Conservation (phyloP, 1,140 invertebrate genomes). For the Carcinoscorpius rotundicauda region DNA sequence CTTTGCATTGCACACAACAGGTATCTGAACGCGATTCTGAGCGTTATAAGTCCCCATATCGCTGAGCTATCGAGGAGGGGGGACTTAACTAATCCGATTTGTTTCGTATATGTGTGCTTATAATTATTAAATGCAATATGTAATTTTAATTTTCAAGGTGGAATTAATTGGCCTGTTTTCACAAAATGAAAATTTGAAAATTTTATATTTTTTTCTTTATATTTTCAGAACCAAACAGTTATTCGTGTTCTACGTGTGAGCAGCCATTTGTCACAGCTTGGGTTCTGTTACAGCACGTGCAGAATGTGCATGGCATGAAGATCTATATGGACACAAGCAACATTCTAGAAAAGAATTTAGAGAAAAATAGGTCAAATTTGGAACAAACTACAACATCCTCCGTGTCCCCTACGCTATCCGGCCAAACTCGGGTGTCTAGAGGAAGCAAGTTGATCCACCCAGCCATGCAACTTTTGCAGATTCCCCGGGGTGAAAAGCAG, state of each 20-base stretch:
- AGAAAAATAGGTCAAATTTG: too few relatives aligned
- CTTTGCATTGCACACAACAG: too few relatives aligned
- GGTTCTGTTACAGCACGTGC: slow-evolving; percentile 86
- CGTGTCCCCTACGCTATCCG: background rate
- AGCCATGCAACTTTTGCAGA: slow-evolving; percentile 4
- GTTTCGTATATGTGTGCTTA: too few relatives aligned
- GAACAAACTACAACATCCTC: background rate
- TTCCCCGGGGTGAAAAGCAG: slow-evolving; percentile 29
- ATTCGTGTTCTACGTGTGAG: slow-evolving; percentile 91
- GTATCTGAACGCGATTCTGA: too few relatives aligned
- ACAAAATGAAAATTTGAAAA: too few relatives aligned
- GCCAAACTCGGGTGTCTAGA: background rate
- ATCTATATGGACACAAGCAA: slow-evolving; percentile 59
- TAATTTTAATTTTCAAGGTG: too few relatives aligned
- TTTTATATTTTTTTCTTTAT: slow-evolving; percentile 20
- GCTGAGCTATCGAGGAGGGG: too few relatives aligned
- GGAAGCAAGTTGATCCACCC: background rate
- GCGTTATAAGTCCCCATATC: too few relatives aligned
- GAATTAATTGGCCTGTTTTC: too few relatives aligned
- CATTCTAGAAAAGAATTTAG: slow-evolving; percentile 13
- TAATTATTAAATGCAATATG: too few relatives aligned
- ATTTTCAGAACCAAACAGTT: slow-evolving; percentile 84
- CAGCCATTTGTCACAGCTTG: slow-evolving; percentile 79
- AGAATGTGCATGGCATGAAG: slow-evolving; percentile 82
- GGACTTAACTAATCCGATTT: too few relatives aligned